Evolutionary conservation across 2,888 invertebrate genomes (phyloP).

Genomic region (Lucinisca nassula): DNA sequence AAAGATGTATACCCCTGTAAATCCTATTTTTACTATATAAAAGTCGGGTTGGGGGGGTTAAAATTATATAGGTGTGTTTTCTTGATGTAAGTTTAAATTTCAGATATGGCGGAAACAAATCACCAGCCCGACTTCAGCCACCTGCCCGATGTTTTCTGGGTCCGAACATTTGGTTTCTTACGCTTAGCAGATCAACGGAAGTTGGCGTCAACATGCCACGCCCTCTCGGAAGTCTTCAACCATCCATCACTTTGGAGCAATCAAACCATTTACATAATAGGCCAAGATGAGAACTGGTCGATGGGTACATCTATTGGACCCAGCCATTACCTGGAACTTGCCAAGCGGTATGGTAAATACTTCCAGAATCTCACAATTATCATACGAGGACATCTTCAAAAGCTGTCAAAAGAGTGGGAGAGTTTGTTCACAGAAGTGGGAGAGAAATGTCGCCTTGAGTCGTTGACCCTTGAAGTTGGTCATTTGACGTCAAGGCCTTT

Average conservation of each 20-base stretch:
- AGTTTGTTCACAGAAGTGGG: slow-evolving; percentile 72
- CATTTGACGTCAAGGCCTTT: slow-evolving; percentile 69
- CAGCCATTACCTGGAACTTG: slow-evolving; percentile 65
- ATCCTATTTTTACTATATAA: too few species aligned
- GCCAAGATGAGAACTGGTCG: slow-evolving; percentile 35
- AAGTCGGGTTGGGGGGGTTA: too few species aligned
- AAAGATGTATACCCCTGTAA: too few species aligned
- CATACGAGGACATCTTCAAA: slow-evolving; percentile 72
- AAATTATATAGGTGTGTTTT: too few species aligned
- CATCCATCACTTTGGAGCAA: slow-evolving; percentile 83
- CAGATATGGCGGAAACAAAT: not conserved
- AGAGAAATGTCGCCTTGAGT: slow-evolving; percentile 78
- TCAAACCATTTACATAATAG: slow-evolving; percentile 70
- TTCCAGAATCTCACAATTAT: slow-evolving; percentile 79
- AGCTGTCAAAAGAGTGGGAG: slow-evolving; percentile 66
- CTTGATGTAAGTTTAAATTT: too few species aligned
- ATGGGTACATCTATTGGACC: slow-evolving; percentile 2
- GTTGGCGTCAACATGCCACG: slow-evolving; percentile 76
- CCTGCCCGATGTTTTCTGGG: slow-evolving; percentile 81
- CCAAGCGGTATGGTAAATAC: slow-evolving; percentile 78
- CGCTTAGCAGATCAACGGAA: slow-evolving; percentile 71
- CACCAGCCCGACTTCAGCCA: slow-evolving; percentile 72
- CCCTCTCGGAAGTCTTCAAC: slow-evolving; percentile 76
- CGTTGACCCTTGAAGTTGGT: slow-evolving; percentile 78
- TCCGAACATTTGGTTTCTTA: slow-evolving; percentile 76